Conservation (phyloP, 2,797 vertebrate genomes). For the Vultur gryphus region DNA sequence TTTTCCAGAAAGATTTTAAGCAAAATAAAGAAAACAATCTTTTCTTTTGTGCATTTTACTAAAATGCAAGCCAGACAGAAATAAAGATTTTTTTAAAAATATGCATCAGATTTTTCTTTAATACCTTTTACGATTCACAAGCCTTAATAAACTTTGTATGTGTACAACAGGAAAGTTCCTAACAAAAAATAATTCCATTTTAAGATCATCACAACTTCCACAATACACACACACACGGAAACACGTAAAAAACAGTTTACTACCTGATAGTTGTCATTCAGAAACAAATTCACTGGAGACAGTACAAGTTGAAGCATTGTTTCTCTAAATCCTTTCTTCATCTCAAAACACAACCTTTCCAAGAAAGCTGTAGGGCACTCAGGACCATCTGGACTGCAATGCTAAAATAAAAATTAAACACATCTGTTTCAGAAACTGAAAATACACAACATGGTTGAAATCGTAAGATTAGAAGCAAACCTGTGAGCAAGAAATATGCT, state of each 20-base stretch:
- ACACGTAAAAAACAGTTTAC: not conserved
- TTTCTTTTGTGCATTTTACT: not conserved
- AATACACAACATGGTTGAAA: not conserved
- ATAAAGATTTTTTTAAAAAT: not conserved
- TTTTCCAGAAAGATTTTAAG: not conserved
- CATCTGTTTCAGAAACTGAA: not conserved
- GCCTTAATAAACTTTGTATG: not conserved
- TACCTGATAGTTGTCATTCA: constrained; percentile 97
- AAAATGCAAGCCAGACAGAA: not conserved
- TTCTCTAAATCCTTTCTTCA: constrained; percentile 97
- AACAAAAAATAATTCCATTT: not conserved
- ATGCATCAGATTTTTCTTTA: not conserved
- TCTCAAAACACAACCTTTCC: constrained; percentile 96
- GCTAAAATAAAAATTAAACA: constrained; percentile 73
- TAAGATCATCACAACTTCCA: not conserved
- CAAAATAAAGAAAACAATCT: not conserved
- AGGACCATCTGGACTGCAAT: constrained; percentile 89
- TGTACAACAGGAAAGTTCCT: not conserved
- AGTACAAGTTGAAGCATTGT: constrained; percentile 94
- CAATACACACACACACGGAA: not conserved
- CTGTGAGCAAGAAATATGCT: not conserved
- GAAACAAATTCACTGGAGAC: constrained; percentile 91
- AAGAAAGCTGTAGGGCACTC: constrained; percentile 92
- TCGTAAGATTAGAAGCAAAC: not conserved
- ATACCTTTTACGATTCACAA: not conserved